These are phyloP conservation scores for Pristionchus arcanus DNA, from an alignment of 2,888 invertebrate species.

Conservation along the genomic window DNA sequence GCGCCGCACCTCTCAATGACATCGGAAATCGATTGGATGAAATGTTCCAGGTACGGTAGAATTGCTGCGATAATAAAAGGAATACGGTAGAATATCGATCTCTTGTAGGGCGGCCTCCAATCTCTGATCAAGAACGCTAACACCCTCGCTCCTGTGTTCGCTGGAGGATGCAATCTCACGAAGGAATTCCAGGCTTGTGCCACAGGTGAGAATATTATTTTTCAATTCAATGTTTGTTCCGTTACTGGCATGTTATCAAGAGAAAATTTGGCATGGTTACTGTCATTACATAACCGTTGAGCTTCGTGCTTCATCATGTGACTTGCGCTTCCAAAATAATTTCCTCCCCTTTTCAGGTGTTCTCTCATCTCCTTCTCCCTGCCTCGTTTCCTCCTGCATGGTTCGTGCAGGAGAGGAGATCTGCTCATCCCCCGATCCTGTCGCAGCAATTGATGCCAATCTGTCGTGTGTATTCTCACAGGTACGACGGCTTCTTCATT, in stretches of 20 bases:
- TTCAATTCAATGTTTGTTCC: no score
- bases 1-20: slow-evolving; percentile 76
- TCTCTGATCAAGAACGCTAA: slow-evolving; percentile 76
- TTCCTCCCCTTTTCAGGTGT: slow-evolving; percentile 12
- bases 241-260: no score
- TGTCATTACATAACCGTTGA: no score
- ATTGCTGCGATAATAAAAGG: no score
- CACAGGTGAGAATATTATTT: slow-evolving; percentile 39
- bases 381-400: slow-evolving; percentile 75
- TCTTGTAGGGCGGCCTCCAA: slow-evolving; percentile 70
- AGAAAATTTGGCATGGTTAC: no score
- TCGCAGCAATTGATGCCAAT: slow-evolving; percentile 75
- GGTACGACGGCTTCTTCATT: slow-evolving; percentile 11
- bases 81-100: background rate
- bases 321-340: no score
- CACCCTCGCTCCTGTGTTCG: slow-evolving; percentile 75
- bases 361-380: slow-evolving; percentile 55
- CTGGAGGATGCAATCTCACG: slow-evolving; percentile 75
- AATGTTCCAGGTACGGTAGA: slow-evolving; percentile 54
- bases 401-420: slow-evolving; percentile 71
- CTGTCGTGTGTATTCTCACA: slow-evolving; percentile 74
- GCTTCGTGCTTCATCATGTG: no score
- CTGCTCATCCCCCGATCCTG: slow-evolving; percentile 73
- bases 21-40: slow-evolving; percentile 62
- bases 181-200: slow-evolving; percentile 62